These are phyloP conservation scores for Petrocephalus schoutedeni DNA, from an alignment of 2,797 vertebrate species.

Conservation along the genomic window DNA sequence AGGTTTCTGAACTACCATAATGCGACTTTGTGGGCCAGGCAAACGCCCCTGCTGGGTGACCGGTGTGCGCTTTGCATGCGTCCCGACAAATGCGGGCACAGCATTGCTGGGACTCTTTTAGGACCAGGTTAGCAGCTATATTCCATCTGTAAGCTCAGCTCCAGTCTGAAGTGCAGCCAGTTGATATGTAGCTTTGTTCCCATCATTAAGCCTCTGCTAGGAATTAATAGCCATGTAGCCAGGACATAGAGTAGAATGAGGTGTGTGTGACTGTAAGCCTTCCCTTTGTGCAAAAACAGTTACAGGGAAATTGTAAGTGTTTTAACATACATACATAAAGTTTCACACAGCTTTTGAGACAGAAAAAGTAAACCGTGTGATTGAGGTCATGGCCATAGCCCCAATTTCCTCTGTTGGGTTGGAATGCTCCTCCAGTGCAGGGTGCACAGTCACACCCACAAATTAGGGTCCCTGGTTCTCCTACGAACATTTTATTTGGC, in stretches of 20 bases:
- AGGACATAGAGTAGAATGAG: conserved; percentile 49
- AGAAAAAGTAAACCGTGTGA: not conserved
- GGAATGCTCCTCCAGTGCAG: not conserved
- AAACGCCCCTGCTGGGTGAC: conserved; percentile 29
- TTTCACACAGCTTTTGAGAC: not conserved
- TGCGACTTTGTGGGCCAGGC: not conserved
- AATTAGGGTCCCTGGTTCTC: not conserved
- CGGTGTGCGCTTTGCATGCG: conserved; percentile 44
- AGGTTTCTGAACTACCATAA: conserved; percentile 31
- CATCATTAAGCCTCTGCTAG: conserved; percentile 62
- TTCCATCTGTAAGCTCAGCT: conserved; percentile 63
- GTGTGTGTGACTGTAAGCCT: conserved; percentile 27
- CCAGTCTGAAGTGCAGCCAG: conserved; percentile 63
- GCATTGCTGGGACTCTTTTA: conserved; percentile 63
- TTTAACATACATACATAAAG: not conserved
- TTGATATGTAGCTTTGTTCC: conserved; percentile 71
- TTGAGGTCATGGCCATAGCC: not conserved
- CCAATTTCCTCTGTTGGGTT: not conserved
- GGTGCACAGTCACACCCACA: not conserved
- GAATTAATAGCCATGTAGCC: conserved; percentile 62
- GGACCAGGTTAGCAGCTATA: conserved; percentile 70
- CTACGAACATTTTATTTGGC: not conserved
- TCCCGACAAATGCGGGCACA: conserved; percentile 63
- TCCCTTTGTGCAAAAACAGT: not conserved
- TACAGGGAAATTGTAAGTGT: not conserved